Conservation (phyloP, 64 coral and sea anemone genomes). For the Montipora sp. region DNA sequence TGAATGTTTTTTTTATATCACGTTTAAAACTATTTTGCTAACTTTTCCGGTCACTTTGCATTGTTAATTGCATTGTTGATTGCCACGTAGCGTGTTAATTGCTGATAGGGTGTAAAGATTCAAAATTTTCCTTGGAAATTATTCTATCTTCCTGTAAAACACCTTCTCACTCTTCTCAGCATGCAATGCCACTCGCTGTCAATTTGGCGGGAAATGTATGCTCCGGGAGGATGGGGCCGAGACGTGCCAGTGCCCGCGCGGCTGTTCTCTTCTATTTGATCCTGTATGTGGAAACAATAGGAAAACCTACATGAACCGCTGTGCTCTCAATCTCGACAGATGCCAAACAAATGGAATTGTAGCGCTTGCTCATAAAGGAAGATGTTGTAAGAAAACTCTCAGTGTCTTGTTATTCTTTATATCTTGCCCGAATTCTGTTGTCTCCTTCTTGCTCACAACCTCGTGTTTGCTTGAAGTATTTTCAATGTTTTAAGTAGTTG, state of each 20-base stretch:
- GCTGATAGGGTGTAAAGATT: not conserved
- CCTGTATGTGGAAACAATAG: conserved; percentile 75
- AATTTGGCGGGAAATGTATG: conserved; percentile 54
- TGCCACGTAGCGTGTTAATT: no score
- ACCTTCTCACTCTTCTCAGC: conserved; percentile 3
- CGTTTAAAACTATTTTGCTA: no score
- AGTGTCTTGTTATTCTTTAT: not conserved
- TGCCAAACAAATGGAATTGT: conserved; percentile 49
- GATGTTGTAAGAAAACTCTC: conserved; percentile 73
- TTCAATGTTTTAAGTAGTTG: no score
- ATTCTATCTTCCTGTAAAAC: not conserved
- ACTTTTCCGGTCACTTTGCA: no score
- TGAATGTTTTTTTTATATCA: no score
- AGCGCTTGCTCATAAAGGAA: conserved; percentile 31
- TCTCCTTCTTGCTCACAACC: no score
- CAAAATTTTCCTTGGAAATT: not conserved
- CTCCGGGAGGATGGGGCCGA: conserved; percentile 33
- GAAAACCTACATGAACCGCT: conserved; percentile 64
- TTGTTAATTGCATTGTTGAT: no score
- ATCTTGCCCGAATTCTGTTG: not conserved
- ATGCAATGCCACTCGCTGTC: conserved; percentile 39
- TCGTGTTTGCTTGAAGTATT: no score
- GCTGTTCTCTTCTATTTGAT: conserved; percentile 59
- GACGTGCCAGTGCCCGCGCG: conserved; percentile 55
- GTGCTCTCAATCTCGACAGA: conserved; percentile 50